A percentile compares a stretch with the other conserved stretches of the same genome.
These are phyloP conservation scores for Aythya baeri DNA, from an alignment of 2,113 vertebrate genomes.

Conservation along the genomic window DNA sequence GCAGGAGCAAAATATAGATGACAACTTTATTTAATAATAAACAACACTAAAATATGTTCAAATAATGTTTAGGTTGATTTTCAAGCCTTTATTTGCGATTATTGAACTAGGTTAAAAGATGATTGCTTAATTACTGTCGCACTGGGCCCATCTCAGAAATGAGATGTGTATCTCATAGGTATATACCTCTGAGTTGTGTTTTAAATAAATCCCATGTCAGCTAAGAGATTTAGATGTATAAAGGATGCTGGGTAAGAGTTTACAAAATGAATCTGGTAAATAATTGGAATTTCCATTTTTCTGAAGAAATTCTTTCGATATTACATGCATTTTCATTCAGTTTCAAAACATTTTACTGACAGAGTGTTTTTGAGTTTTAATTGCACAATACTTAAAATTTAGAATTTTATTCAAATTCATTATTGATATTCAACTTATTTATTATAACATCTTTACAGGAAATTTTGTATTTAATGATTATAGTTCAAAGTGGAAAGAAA, in stretches of 20 bases:
- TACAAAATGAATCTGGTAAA: not conserved
- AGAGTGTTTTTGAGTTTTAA: not conserved
- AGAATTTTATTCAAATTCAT: not conserved
- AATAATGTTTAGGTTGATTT: slow-evolving; percentile 13
- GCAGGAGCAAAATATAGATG: not conserved
- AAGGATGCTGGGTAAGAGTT: not conserved
- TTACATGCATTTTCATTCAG: not conserved
- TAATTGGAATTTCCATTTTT: not conserved
- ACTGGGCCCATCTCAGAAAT: not conserved
- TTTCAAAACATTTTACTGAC: not conserved
- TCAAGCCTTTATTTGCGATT: slow-evolving; percentile 18
- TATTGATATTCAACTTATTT: not conserved
- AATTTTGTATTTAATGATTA: not conserved
- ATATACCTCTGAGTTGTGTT: slow-evolving; percentile 15
- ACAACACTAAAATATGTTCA: not conserved
- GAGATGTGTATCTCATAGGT: slow-evolving; percentile 34
- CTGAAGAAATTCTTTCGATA: not conserved
- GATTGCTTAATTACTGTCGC: slow-evolving; percentile 44
- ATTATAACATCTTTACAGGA: not conserved
- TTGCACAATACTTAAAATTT: not conserved
- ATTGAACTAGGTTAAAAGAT: slow-evolving; percentile 5
- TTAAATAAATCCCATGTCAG: slow-evolving; percentile 41
- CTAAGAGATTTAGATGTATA: not conserved
- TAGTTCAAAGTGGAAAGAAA: not conserved
- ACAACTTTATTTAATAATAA: slow-evolving; percentile 45